phyloP scores from a whole-genome alignment of 2,797 vertebrate genomes.

The Poeciliopsis infans region DNA sequence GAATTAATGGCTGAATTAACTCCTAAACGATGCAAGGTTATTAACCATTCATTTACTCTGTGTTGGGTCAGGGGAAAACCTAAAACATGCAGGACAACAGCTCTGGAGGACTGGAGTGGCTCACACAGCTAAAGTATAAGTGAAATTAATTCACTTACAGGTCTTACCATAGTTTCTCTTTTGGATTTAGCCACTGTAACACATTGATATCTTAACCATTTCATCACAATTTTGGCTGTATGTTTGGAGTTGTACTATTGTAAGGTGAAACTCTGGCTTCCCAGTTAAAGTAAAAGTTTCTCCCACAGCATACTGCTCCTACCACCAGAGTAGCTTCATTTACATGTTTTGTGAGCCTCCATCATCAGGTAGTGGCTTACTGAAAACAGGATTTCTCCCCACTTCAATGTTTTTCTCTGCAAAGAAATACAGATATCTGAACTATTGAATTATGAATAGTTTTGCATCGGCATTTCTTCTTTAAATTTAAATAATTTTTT shows the following conservation, averaged over 20 bases:
- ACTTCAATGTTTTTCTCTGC: not conserved
- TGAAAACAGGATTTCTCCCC: not conserved
- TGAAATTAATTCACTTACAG: not conserved
- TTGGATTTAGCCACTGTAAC: not conserved
- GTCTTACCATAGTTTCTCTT: not conserved
- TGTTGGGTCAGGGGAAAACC: not conserved
- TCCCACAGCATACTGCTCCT: not conserved
- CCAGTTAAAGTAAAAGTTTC: not conserved
- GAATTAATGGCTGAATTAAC: not conserved
- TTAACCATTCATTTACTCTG: not conserved
- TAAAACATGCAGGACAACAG: not conserved
- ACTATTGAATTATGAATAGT: not conserved
- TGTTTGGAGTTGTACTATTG: not conserved
- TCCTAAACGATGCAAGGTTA: not conserved
- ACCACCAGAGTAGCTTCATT: not conserved
- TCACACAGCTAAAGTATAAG: not conserved
- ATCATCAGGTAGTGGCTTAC: not conserved
- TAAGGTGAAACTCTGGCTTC: not conserved
- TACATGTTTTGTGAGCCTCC: not conserved
- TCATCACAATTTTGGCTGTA: not conserved
- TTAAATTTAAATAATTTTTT: not conserved
- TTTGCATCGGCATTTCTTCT: not conserved
- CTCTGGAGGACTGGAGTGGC: not conserved
- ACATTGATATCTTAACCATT: not conserved
- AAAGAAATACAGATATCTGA: not conserved